A percentile compares a stretch with the other conserved stretches of the same genome.
These are phyloP conservation scores for Bombus huntii DNA, from an alignment of 1,140 invertebrate species.

Conservation along the genomic window DNA sequence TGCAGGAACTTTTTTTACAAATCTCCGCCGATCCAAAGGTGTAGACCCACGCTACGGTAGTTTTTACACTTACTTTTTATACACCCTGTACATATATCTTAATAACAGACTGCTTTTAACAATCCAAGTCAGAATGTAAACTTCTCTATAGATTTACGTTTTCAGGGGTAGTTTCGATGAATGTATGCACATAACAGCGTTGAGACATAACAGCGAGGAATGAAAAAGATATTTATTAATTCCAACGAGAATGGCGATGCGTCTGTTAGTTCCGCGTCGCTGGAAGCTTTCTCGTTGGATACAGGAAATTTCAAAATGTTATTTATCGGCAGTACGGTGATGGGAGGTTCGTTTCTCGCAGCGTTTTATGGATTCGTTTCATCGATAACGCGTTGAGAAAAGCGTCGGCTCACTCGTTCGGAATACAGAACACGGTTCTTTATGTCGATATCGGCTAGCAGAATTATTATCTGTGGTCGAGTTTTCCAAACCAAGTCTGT, in stretches of 20 bases:
- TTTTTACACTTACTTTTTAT: too few species aligned
- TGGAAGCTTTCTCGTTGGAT: background rate
- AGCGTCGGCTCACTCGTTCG: background rate
- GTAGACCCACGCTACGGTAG: too few species aligned
- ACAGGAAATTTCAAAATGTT: slow-evolving; percentile 6
- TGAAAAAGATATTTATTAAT: slow-evolving; percentile 22
- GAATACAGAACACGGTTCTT: background rate
- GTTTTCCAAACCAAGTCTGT: background rate
- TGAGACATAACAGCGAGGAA: background rate
- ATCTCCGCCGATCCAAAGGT: too few species aligned
- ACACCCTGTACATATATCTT: too few species aligned
- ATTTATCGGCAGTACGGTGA: slow-evolving; percentile 1
- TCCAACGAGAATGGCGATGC: background rate
- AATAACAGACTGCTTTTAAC: too few species aligned
- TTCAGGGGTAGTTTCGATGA: background rate
- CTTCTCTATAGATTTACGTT: background rate
- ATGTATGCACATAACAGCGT: too few species aligned
- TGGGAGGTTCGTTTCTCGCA: background rate
- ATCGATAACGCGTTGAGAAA: slow-evolving; percentile 8
- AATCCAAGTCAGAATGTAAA: background rate
- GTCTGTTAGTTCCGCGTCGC: background rate
- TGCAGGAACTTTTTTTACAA: too few species aligned
- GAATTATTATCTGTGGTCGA: background rate
- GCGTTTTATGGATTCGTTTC: background rate
- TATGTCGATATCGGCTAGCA: background rate